phyloP scores from a whole-genome alignment of 1,140 invertebrate species.

The Palaemon carinicauda region DNA sequence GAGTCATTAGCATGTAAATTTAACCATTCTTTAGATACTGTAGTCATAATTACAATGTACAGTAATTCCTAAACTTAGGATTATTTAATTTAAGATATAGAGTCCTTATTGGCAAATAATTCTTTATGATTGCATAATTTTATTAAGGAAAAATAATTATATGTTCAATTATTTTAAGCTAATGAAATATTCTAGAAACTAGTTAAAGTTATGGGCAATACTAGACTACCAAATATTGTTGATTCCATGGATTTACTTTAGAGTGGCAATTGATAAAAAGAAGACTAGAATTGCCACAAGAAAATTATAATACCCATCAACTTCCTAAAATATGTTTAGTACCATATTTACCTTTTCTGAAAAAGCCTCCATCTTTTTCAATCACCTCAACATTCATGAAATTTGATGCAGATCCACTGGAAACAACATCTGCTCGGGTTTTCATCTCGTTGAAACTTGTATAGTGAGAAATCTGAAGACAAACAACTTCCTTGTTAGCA shows the following conservation, averaged over 20 bases:
- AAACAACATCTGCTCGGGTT: conserved; percentile 12
- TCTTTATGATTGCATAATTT: not conserved
- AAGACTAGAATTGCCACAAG: not conserved
- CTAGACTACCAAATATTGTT: too few species aligned
- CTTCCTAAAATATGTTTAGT: too few species aligned
- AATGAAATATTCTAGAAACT: too few species aligned
- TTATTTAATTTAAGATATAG: too few species aligned
- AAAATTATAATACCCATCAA: too few species aligned
- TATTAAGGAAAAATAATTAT: too few species aligned
- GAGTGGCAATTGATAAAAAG: not conserved
- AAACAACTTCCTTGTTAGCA: not conserved
- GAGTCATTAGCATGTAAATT: not conserved
- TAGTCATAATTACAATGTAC: not conserved
- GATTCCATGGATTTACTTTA: too few species aligned
- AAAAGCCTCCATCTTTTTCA: conserved; percentile 52
- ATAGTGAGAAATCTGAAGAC: conserved; percentile 32
- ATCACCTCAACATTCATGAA: conserved; percentile 23
- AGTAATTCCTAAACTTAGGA: not conserved
- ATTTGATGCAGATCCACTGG: not conserved
- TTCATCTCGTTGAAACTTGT: conserved; percentile 55
- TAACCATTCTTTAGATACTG: not conserved
- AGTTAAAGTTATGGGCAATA: too few species aligned
- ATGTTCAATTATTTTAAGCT: too few species aligned
- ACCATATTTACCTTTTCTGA: conserved; percentile 54
- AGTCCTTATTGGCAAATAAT: not conserved